These are phyloP conservation scores for Philypnodon macrostomus DNA, from an alignment of 2,797 vertebrate genomes.

Conservation along the genomic window DNA sequence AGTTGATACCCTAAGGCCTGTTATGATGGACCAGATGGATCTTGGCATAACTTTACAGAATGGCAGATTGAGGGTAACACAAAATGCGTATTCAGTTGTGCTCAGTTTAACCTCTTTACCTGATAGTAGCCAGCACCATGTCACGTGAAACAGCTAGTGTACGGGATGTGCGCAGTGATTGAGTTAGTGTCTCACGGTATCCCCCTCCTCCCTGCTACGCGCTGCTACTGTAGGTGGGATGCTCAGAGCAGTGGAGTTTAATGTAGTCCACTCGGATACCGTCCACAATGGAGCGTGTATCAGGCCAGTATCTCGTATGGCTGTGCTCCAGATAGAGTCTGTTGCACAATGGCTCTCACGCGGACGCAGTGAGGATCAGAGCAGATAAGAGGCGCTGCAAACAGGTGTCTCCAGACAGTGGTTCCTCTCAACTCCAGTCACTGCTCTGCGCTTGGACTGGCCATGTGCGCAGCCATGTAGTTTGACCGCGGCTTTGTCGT, in stretches of 20 bases:
- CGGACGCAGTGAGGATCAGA: slow-evolving; percentile 13
- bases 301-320: slow-evolving; percentile 11
- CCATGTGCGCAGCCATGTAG: slow-evolving; percentile 43
- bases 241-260: slow-evolving; percentile 46
- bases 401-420: slow-evolving; percentile 70
- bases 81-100: no score
- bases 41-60: no score
- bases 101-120: no score
- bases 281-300: slow-evolving; percentile 45
- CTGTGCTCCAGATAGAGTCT: slow-evolving; percentile 23
- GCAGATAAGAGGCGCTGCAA: slow-evolving; percentile 39
- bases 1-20: background rate
- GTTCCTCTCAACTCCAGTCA: slow-evolving; percentile 45
- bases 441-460: slow-evolving; percentile 9
- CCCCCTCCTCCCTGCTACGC: slow-evolving; percentile 30
- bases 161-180: slow-evolving; percentile 8
- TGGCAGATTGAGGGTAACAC: no score
- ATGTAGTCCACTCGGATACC: slow-evolving; percentile 41
- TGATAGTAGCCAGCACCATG: no score
- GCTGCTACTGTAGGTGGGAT: slow-evolving; percentile 52
- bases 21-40: no score
- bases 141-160: no score
- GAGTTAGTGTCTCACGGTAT: slow-evolving; percentile 22
- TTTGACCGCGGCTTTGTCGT: slow-evolving; percentile 28
- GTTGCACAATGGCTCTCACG: slow-evolving; percentile 11